phyloP scores from a whole-genome alignment of 2,113 vertebrate genomes.

The Cygnus buccinator region DNA sequence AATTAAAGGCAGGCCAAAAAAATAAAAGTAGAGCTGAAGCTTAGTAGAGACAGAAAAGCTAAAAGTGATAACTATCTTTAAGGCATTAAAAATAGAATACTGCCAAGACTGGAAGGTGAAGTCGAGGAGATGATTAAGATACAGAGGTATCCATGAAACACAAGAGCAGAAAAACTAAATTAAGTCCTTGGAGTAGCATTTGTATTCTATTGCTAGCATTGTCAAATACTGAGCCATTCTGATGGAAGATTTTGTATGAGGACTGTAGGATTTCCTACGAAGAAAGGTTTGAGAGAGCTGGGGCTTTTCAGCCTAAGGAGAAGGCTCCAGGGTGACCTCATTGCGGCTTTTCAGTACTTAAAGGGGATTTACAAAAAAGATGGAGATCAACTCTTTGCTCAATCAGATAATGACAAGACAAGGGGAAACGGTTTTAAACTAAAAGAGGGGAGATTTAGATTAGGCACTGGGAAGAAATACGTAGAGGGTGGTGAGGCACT shows the following conservation, averaged over 20 bases:
- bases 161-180: neutral
- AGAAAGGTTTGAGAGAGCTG: too few relatives aligned
- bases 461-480: too few relatives aligned
- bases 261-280: neutral
- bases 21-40: neutral
- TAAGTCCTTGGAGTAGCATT: neutral
- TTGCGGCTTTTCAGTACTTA: too few relatives aligned
- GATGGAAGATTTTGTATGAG: neutral
- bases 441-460: too few relatives aligned
- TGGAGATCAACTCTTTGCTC: too few relatives aligned
- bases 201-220: neutral
- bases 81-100: neutral
- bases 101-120: conserved; percentile 18
- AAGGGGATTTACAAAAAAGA: too few relatives aligned
- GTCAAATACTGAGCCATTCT: neutral
- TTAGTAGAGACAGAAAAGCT: neutral
- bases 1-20: neutral
- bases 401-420: too few relatives aligned
- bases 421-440: too few relatives aligned
- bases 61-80: neutral
- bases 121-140: neutral
- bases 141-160: neutral
- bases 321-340: too few relatives aligned
- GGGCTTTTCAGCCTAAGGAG: too few relatives aligned
- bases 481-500: too few relatives aligned